Conservation (phyloP, 2,888 invertebrate species). For the Gryllus longicercus region DNA sequence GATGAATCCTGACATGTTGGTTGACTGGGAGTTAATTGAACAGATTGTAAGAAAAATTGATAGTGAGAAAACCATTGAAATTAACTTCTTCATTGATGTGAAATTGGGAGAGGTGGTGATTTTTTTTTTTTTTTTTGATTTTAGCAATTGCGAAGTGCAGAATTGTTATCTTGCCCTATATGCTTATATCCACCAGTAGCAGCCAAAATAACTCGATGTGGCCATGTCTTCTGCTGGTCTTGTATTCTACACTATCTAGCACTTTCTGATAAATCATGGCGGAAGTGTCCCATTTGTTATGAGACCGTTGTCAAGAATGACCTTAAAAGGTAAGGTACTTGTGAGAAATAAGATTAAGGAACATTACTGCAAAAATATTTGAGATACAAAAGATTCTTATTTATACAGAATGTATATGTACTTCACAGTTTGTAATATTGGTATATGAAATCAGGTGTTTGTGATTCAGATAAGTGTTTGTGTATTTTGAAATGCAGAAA, state of each 20-base stretch:
- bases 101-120: not conserved
- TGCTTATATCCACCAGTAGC: constrained; percentile 83
- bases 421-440: no score
- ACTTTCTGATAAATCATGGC: constrained; percentile 75
- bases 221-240: constrained; percentile 95
- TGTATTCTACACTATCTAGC: constrained; percentile 90
- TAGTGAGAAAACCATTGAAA: not conserved
- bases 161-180: constrained; percentile 80
- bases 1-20: constrained; percentile 80
- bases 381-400: no score
- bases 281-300: constrained; percentile 90
- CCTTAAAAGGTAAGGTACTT: constrained; percentile 66
- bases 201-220: constrained; percentile 89
- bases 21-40: constrained; percentile 89
- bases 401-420: no score
- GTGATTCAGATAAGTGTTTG: no score
- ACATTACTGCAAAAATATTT: no score
- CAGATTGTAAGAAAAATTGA: constrained; percentile 71
- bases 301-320: constrained; percentile 75
- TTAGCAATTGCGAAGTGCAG: constrained; percentile 62
- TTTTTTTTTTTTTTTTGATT: constrained; percentile 37
- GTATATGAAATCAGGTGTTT: no score
- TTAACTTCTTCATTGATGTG: not conserved
- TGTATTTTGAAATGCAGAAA: no score
- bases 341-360: no score